Conservation (phyloP, 92 coral and sea anemone genomes). For the Parazoanthus swiftii region DNA sequence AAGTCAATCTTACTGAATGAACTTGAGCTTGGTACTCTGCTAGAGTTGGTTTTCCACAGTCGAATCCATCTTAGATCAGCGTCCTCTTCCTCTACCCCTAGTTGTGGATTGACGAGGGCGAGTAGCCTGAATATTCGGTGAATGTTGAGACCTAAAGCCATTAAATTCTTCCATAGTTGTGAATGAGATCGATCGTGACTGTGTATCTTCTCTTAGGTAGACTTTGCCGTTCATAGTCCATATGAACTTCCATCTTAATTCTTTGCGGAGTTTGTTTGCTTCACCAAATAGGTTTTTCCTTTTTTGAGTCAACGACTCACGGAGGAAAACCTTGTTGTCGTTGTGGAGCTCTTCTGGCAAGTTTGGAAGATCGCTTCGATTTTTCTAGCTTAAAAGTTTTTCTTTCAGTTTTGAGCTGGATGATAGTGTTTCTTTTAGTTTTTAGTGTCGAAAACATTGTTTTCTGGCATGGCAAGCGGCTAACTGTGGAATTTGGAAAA, state of each 20-base stretch:
- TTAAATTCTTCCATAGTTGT: slow-evolving; percentile 13
- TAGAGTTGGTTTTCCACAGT: too few species aligned
- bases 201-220: slow-evolving; percentile 35
- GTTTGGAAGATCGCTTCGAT: slow-evolving; percentile 31
- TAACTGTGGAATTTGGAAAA: too few species aligned
- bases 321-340: slow-evolving; percentile 41
- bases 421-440: too few species aligned
- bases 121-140: background rate
- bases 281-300: slow-evolving; percentile 42
- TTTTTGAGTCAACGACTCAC: slow-evolving; percentile 45
- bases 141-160: slow-evolving; percentile 4
- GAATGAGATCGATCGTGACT: slow-evolving; percentile 12
- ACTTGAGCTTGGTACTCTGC: too few species aligned
- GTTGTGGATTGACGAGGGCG: slow-evolving; percentile 10
- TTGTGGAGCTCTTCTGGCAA: slow-evolving; percentile 34
- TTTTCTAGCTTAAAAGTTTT: too few species aligned
- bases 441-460: too few species aligned
- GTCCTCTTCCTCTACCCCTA: slow-evolving; percentile 4
- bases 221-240: slow-evolving; percentile 50
- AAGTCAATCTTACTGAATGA: too few species aligned
- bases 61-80: slow-evolving; percentile 12
- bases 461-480: too few species aligned
- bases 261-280: slow-evolving; percentile 32
- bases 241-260: slow-evolving; percentile 44
- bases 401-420: too few species aligned